Evolutionary conservation across 2,113 vertebrate genomes (phyloP), one percentile per base, ranked within the genome.

Genomic region (Oncorhynchus mykiss): DNA sequence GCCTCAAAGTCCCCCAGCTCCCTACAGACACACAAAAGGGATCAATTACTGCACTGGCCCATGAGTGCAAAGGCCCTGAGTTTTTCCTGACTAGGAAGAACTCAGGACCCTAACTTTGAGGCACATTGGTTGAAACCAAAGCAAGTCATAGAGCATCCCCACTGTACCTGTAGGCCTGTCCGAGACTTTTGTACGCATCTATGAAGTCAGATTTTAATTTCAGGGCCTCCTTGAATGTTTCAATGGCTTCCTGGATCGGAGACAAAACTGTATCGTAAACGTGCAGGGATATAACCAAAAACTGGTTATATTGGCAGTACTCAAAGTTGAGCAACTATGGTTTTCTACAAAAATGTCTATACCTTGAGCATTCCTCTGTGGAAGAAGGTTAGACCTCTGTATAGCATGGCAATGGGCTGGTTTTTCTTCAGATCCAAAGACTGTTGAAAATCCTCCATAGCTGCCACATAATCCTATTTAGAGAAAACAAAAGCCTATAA

Each of bases 321-420:
- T 45, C 34, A 68, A 60, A 20, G 16, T 16, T 18, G 1, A 54
- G 25, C 24, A 54, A 57, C 59, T 62, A 3, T 62, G 6, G 6
- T 22, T 62, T 22, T 18, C 51, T 62, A 62, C 18, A 62, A 71
- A 57, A 71, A 31, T 49, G 69, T 49, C n/a, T 14, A 54, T 92
- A 99, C 97, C 95, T 98, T 98, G 73, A 99, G 82, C 91, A 99
- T 95, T 34, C 98, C 98, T 91, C 98, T 93, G 91, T 99, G 98
- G 89, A 99, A 99, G 92, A 96, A 99, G 31, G 98, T 98, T 79
- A 99, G 91, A 73, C 98, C 98, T 92, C 98, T 99, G 82, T 99
- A 99, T 24, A 99, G 93, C 95, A 98, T 95, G 70, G 97, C 96
- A 65, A 97, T 96, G 3, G 98, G 98, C 88, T 99, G 97, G 76